These are phyloP conservation scores for Colinus virginianus DNA, from an alignment of 2,113 vertebrate species.

Conservation along the genomic window DNA sequence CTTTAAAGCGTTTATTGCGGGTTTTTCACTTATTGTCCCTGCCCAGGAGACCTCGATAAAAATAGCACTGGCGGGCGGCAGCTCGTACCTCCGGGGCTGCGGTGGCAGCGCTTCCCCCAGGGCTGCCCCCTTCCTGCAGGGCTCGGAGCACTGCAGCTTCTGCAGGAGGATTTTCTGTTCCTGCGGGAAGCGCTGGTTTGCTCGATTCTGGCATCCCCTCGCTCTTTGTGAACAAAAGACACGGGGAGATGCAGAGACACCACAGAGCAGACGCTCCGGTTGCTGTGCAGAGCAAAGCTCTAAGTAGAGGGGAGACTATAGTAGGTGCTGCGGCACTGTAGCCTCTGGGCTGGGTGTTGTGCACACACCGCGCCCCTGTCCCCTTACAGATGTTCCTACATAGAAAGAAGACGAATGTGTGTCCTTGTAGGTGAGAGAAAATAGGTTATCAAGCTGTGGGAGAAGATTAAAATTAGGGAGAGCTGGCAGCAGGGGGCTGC, in stretches of 20 bases:
- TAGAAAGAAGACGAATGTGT: not conserved
- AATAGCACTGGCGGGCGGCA: not conserved
- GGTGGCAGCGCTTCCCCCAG: not conserved
- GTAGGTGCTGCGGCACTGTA: not conserved
- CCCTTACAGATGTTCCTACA: not conserved
- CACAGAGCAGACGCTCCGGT: not conserved
- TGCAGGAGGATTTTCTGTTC: not conserved
- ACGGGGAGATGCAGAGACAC: not conserved
- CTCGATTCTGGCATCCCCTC: not conserved
- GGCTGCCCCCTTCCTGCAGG: not conserved
- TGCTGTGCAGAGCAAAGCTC: not conserved
- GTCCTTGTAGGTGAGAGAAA: not conserved
- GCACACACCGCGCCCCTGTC: fast-evolving
- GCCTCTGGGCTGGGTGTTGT: no score
- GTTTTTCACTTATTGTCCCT: not conserved
- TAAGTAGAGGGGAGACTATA: not conserved
- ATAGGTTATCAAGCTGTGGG: not conserved
- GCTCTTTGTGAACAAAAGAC: not conserved
- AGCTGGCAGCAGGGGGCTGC: not conserved
- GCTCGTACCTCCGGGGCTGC: no score
- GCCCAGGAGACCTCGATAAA: no score
- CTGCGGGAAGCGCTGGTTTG: not conserved
- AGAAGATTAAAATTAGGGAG: not conserved
- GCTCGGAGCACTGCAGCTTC: not conserved
- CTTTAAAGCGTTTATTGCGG: not conserved